These are phyloP conservation scores for Gorsachius magnificus DNA, from an alignment of 2,797 vertebrate species.

Conservation along the genomic window DNA sequence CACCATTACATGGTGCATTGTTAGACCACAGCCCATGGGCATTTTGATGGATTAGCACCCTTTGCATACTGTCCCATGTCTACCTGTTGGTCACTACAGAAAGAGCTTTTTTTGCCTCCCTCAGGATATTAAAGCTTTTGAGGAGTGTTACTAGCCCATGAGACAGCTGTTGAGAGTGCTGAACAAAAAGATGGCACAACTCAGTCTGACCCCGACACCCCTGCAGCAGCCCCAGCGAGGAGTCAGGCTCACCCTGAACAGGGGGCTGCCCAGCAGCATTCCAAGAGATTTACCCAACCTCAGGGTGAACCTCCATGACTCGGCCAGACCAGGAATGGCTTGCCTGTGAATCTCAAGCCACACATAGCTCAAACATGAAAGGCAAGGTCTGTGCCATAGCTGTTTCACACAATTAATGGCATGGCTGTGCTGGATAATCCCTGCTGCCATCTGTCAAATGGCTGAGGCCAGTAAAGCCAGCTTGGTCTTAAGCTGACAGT, in stretches of 20 bases:
- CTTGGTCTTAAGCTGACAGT: not conserved
- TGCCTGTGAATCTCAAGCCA: not conserved
- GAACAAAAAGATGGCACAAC: not conserved
- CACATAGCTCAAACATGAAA: fast-evolving
- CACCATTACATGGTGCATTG: too few relatives aligned
- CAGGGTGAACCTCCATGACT: not conserved
- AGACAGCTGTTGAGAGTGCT: not conserved
- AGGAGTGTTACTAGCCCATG: not conserved
- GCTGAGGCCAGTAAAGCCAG: not conserved
- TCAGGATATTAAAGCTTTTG: not conserved
- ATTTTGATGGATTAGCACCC: not conserved
- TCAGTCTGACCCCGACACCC: fast-evolving
- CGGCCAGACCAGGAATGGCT: not conserved
- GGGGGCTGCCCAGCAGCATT: not conserved
- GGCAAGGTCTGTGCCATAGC: not conserved
- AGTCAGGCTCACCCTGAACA: not conserved
- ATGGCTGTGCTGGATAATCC: not conserved
- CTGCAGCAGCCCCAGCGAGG: fast-evolving
- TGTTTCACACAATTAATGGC: not conserved
- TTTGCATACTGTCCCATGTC: not conserved
- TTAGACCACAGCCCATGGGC: not conserved
- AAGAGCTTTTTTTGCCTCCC: not conserved
- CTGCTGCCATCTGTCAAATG: not conserved
- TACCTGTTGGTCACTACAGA: not conserved
- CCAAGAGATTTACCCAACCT: not conserved